A percentile compares a stretch with the other conserved stretches of the same genome.
phyloP scores from a whole-genome alignment of 2,797 vertebrate genomes.

The Anguilla obscura region DNA sequence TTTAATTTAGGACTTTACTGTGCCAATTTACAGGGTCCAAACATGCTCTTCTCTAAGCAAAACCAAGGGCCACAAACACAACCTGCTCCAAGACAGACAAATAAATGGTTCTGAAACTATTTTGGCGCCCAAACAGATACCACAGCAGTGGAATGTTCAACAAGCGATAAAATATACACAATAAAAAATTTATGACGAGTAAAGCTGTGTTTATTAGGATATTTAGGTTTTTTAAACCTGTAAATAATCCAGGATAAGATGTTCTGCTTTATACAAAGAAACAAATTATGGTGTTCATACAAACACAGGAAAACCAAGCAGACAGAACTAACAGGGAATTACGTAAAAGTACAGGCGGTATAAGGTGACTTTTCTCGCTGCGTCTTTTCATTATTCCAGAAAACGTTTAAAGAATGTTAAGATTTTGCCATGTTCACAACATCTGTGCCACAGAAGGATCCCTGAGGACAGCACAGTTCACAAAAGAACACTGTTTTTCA shows the following conservation, averaged over 20 bases:
- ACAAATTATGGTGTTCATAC: background rate
- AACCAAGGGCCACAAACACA: conserved; percentile 15
- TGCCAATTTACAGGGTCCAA: background rate
- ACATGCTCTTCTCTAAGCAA: background rate
- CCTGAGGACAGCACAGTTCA: background rate
- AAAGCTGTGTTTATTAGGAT: background rate
- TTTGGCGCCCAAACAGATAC: background rate
- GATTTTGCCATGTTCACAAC: background rate
- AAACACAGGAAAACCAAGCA: conserved; percentile 17
- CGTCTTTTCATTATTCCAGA: background rate
- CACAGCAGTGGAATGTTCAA: background rate
- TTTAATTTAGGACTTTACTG: background rate
- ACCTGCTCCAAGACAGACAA: background rate
- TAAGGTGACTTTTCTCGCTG: background rate
- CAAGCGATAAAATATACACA: background rate
- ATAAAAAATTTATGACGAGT: background rate
- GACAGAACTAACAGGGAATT: conserved; percentile 14
- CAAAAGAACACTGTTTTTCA: background rate
- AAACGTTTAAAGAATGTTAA: conserved; percentile 9
- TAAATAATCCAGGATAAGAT: conserved; percentile 5
- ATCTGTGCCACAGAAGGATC: background rate
- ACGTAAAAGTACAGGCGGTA: background rate
- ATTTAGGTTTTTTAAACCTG: background rate
- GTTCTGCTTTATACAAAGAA: conserved; percentile 19
- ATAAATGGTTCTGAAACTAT: conserved; percentile 4